Base-by-base conservation (phyloP, 2,113 vertebrate species). In the western clawed frog (Xenopus tropicalis) region DNA sequence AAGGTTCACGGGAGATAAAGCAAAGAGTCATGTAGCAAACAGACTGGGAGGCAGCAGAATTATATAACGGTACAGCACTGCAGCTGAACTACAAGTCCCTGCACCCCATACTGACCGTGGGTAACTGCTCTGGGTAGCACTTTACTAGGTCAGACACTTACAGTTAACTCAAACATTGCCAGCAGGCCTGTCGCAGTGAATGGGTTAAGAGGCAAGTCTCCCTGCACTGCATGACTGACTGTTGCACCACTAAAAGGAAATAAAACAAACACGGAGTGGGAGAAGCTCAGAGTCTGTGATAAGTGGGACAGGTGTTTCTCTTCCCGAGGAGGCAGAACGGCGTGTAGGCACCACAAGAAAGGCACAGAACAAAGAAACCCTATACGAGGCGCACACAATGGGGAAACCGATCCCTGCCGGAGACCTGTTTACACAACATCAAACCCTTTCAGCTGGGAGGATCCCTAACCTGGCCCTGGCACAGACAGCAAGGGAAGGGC, bases 401-500 rank as follows among this genome's bases (percentile, higher is more conserved):
- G 54, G 11, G 72, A 65, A 72, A 72, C 11, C 19, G 24, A 72
- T 72, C 23, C 51, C 25, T 51, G 23, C 65, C 8, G 0, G 22
- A 25, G 63, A 61, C 11, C 5, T 61, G 64, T 51, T 51, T 73
- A 57, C 71, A 73, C 17, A 73, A 52, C 57, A 48, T 48, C 12
- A 48, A 11, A 59, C 11, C 19, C 21, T 8, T 52, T 1, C 22
- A 37, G 29, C 29, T 37, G 29, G 29, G 29, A 44, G 11, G 56
- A 51, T 48, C 56, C 48, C 23, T 22, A 51, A 59, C 57, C 57
- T 3, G 3, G 3, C 3, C 44, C 44, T 46, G 44, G 44, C 14
- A 14, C 44, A 46, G 25, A 29, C 25, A 29, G 25, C 25, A 29
- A 29, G 3, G 25, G 6, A 6, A 29, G 25, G 25, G 25, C 6